Evolutionary conservation across 2,888 invertebrate genomes (phyloP).

Genomic region (Meiosimyza decipiens): DNA sequence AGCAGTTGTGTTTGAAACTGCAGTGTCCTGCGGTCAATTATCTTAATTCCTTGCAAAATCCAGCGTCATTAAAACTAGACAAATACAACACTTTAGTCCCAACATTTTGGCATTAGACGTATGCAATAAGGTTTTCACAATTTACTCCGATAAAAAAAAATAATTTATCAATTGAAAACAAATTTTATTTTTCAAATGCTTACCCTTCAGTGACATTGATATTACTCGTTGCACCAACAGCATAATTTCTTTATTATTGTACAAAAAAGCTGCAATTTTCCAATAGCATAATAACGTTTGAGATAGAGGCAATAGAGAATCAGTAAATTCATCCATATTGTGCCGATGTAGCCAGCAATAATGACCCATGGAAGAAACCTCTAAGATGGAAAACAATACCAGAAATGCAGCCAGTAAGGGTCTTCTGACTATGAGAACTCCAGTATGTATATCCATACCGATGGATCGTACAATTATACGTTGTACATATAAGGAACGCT

Average conservation of each 20-base stretch:
- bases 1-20: too few relatives aligned
- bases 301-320: conserved; percentile 40
- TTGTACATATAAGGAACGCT: conserved; percentile 38
- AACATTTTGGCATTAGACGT: too few relatives aligned
- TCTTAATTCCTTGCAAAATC: too few relatives aligned
- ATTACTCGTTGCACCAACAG: conserved; percentile 37
- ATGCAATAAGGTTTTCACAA: too few relatives aligned
- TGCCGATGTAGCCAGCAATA: conserved; percentile 36
- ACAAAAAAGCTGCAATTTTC: conserved; percentile 40
- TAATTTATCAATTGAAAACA: too few relatives aligned
- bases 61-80: too few relatives aligned
- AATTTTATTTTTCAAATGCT: background rate
- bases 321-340: conserved; percentile 39
- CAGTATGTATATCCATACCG: conserved; percentile 13
- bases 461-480: conserved; percentile 30
- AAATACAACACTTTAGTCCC: too few relatives aligned
- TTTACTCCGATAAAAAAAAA: too few relatives aligned
- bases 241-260: conserved; percentile 38
- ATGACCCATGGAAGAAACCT: conserved; percentile 2
- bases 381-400: too few relatives aligned
- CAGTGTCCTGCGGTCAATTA: too few relatives aligned
- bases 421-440: too few relatives aligned
- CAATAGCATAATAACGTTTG: conserved; percentile 34
- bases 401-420: too few relatives aligned
- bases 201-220: conserved; percentile 40